A percentile compares a stretch with the other conserved stretches of the same genome.
phyloP scores from a whole-genome alignment of 2,888 invertebrate genomes.

The Eristalis arbustorum region DNA sequence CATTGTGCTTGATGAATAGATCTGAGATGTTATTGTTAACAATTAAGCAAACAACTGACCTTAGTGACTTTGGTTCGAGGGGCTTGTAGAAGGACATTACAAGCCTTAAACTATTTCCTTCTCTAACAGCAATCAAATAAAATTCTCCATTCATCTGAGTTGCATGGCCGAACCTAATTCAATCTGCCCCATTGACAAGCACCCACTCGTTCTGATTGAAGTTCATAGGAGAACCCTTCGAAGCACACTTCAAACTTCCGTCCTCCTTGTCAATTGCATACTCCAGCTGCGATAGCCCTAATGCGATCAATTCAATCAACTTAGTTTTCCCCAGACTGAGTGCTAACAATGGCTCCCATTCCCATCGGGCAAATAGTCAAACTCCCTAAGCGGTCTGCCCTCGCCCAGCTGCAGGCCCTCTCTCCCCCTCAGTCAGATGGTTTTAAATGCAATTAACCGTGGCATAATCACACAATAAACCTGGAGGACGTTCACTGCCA shows the following conservation, averaged over 20 bases:
- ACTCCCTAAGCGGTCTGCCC: conserved; percentile 3
- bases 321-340: not conserved
- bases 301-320: conserved; percentile 17
- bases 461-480: conserved; percentile 27
- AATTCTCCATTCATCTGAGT: not conserved
- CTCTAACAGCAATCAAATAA: not conserved
- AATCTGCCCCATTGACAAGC: not conserved
- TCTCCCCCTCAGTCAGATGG: conserved; percentile 6
- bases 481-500: conserved; percentile 20
- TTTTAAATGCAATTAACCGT: conserved; percentile 43
- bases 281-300: not conserved
- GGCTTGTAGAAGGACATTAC: too few species aligned
- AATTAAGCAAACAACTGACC: too few species aligned
- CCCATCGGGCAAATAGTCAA: conserved; percentile 26
- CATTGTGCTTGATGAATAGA: too few species aligned
- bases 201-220: not conserved
- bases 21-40: too few species aligned
- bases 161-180: not conserved
- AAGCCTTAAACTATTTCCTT: too few species aligned
- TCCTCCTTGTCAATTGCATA: not conserved
- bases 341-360: not conserved
- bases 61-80: too few species aligned
- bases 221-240: not conserved
- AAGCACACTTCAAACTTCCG: not conserved
- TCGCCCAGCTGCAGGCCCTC: not conserved